Evolutionary conservation across 2,888 invertebrate genomes (phyloP).

Genomic region (Euclidia mi): DNA sequence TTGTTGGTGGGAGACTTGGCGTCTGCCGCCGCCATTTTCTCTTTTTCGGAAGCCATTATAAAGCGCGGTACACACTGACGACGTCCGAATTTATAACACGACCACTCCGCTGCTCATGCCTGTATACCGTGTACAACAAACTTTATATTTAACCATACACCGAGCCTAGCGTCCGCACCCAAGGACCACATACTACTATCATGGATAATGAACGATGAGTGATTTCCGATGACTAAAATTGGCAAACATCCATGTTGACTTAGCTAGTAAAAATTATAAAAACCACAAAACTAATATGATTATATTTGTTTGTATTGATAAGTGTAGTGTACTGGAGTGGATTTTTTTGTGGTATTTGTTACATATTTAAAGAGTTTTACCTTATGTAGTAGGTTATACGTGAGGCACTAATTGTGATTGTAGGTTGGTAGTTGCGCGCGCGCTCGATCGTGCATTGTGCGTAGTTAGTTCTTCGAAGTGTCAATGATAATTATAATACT

Average conservation of each 20-base stretch:
- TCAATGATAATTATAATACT: constrained; percentile 58
- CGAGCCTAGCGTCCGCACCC: constrained; percentile 71
- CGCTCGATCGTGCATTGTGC: constrained; percentile 59
- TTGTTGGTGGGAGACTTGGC: constrained; percentile 85
- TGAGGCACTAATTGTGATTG: constrained; percentile 70
- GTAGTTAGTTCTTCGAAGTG: constrained; percentile 47
- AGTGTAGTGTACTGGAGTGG: constrained; percentile 31
- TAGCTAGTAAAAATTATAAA: constrained; percentile 67
- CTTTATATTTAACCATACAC: constrained; percentile 25
- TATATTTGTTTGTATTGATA: constrained; percentile 57
- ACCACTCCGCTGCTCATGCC: constrained; percentile 79
- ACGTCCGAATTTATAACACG: constrained; percentile 70
- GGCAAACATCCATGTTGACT: constrained; percentile 82
- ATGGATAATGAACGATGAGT: constrained; percentile 79
- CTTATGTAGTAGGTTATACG: constrained; percentile 67
- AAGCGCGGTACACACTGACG: constrained; percentile 66
- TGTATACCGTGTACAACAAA: constrained; percentile 52
- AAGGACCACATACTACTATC: constrained; percentile 67
- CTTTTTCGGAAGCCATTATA: constrained; percentile 85
- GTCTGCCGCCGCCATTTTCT: constrained; percentile 86
- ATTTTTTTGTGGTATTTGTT: constrained; percentile 60
- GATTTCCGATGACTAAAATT: constrained; percentile 78
- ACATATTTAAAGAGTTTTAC: constrained; percentile 51
- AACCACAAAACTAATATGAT: constrained; percentile 65
- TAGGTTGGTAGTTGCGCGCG: constrained; percentile 57